phyloP scores from a whole-genome alignment of 2,888 invertebrate genomes.

The Omphaloscelis lunosa region DNA sequence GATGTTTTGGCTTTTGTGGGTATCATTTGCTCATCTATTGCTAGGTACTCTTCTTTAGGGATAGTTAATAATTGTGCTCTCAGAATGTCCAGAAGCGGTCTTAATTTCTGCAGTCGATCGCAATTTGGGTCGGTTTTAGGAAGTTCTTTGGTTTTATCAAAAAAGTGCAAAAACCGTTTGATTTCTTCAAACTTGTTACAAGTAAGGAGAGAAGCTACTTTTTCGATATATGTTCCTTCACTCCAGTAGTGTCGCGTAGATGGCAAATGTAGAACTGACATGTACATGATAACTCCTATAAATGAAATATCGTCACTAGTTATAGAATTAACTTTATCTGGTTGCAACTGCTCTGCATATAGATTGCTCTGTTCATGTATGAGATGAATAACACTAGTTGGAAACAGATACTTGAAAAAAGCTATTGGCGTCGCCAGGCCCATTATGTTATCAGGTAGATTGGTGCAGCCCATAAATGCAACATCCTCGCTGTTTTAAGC shows the following conservation, averaged over 20 bases:
- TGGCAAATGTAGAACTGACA: conserved; percentile 63
- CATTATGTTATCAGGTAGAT: conserved; percentile 53
- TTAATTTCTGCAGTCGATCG: conserved; percentile 48
- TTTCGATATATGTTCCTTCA: conserved; percentile 54
- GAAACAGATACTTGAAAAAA: conserved; percentile 57
- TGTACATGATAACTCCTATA: conserved; percentile 59
- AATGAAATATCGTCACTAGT: conserved; percentile 50
- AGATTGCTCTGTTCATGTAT: conserved; percentile 47
- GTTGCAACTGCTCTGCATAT: conserved; percentile 47
- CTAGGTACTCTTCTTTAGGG: conserved; percentile 47
- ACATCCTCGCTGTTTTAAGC: conserved; percentile 18
- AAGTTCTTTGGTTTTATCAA: conserved; percentile 47
- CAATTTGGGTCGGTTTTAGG: conserved; percentile 42
- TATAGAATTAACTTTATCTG: conserved; percentile 22
- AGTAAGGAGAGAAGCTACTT: conserved; percentile 52
- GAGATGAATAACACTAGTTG: conserved; percentile 38
- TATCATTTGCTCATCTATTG: conserved; percentile 24
- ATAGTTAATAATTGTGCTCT: conserved; percentile 33
- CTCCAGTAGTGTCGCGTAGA: conserved; percentile 63
- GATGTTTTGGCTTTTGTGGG: too few species aligned
- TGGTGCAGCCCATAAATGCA: conserved; percentile 41
- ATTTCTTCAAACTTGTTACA: conserved; percentile 63
- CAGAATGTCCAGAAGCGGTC: conserved; percentile 44
- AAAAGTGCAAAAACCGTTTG: conserved; percentile 55
- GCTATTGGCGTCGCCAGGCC: conserved; percentile 42